A percentile compares a stretch with the other conserved stretches of the same genome.
Conservation (phyloP, 2,797 vertebrate genomes). For the Malurus splendens region DNA sequence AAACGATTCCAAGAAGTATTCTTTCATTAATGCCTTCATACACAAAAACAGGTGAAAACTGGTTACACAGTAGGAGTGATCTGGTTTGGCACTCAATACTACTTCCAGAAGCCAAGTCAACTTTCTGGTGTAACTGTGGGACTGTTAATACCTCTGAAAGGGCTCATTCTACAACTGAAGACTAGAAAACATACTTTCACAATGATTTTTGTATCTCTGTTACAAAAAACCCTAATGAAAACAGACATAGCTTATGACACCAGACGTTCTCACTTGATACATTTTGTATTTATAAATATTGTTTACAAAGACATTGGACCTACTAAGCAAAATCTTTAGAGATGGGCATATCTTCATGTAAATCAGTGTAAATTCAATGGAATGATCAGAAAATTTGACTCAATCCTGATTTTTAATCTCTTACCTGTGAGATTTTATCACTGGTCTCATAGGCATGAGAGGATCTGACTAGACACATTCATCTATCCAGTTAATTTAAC, state of each 20-base stretch:
- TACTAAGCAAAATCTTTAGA: background rate
- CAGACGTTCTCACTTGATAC: background rate
- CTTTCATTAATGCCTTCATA: background rate
- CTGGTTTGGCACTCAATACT: background rate
- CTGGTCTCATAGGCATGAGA: background rate
- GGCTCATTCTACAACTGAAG: background rate
- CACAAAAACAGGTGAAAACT: slow-evolving; percentile 30
- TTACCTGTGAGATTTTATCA: background rate
- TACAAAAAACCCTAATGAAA: background rate
- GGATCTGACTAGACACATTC: background rate
- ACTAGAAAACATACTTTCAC: background rate
- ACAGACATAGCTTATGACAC: background rate
- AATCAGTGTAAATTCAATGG: background rate
- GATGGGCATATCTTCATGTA: background rate
- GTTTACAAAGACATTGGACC: background rate
- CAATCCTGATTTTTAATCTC: background rate
- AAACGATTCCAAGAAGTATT: background rate
- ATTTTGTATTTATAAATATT: background rate
- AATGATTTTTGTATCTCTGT: background rate
- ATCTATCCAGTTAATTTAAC: background rate
- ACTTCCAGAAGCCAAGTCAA: slow-evolving; percentile 20
- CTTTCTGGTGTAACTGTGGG: background rate
- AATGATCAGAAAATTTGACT: background rate
- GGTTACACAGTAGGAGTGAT: slow-evolving; percentile 15
- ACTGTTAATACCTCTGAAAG: background rate